Percentiles rank a stretch among this genome's conserved stretches.
These are phyloP conservation scores for Nasonovia ribisnigri DNA, from an alignment of 2,888 invertebrate genomes.

Conservation along the genomic window DNA sequence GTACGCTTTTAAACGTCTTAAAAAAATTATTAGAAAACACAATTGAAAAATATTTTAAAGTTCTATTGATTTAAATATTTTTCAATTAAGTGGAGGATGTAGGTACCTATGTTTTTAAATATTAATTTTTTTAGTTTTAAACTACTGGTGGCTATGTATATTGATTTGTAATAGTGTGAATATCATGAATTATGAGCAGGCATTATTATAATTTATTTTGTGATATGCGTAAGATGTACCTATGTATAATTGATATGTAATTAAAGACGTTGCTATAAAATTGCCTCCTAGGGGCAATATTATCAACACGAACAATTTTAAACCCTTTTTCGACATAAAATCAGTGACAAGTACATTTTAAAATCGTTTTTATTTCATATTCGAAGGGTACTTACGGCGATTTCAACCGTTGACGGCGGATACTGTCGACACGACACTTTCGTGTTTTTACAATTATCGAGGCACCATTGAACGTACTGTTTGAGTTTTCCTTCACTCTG, in stretches of 20 bases:
- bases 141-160: not conserved
- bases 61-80: not conserved
- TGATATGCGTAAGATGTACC: not conserved
- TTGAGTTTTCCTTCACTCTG: constrained; percentile 78
- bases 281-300: not conserved
- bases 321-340: not conserved
- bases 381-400: constrained; percentile 78
- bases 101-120: not conserved
- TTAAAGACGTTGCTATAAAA: not conserved
- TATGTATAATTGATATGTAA: not conserved
- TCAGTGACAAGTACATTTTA: not conserved
- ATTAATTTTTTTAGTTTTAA: not conserved
- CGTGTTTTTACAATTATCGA: constrained; percentile 91
- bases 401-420: constrained; percentile 93
- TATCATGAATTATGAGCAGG: not conserved
- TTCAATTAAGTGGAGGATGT: not conserved
- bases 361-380: not conserved
- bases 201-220: not conserved
- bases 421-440: constrained; percentile 84
- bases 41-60: not conserved
- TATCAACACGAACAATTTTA: not conserved
- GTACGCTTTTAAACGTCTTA: not conserved
- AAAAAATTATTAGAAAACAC: not conserved
- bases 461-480: constrained; percentile 94
- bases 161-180: not conserved